Base-by-base conservation (phyloP, 1,140 invertebrate genomes). In the Bombus picipes region DNA sequence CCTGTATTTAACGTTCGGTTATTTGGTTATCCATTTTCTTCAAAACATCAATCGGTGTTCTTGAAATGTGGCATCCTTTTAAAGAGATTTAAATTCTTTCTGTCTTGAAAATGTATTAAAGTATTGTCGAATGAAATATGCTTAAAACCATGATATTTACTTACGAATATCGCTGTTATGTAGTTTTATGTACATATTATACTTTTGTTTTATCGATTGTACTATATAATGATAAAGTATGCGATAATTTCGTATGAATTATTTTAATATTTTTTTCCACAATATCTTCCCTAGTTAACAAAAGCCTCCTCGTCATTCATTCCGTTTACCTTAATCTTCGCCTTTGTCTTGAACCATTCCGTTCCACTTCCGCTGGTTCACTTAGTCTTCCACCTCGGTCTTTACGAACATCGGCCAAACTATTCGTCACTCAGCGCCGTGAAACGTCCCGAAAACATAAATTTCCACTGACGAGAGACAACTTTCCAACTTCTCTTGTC, bases 381-480 rank as follows among this genome's bases (percentile, higher is more conserved):
- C 66, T 57, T 81, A 81, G 57, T 74, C 81, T 32, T 15, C 53
- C 32, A 66, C 68, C 76, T 59, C 88, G 85, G 83, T 86, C 87
- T 88, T 89, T 32, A 59, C 79, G 57, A 73, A 76, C 85, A 68
- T 28, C 62, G 81, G 76, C 81, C 76, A 32, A 57, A 85, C 87
- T 85, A 85, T 88, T 89, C 77, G 77, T 89, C 82, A 88, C 85
- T 88, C 83, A 72, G 34, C 43, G 39, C 32, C 53, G 59, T 53
- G 47, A 81, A 77, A 73, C 81, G 47, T 88, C 78, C 77, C 73
- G 77, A 86, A 89, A 89, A 89, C 73, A 82, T 79, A 86, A 88
- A 89, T 88, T 86, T 82, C 79, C 59, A 65, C 71, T 57, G 79
- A 78, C 79, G 71, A 65, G 62, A 47, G 15, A 66, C 85, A 87